phyloP scores from a whole-genome alignment of 2,888 invertebrate species.

The Acanthosoma haemorrhoidale region DNA sequence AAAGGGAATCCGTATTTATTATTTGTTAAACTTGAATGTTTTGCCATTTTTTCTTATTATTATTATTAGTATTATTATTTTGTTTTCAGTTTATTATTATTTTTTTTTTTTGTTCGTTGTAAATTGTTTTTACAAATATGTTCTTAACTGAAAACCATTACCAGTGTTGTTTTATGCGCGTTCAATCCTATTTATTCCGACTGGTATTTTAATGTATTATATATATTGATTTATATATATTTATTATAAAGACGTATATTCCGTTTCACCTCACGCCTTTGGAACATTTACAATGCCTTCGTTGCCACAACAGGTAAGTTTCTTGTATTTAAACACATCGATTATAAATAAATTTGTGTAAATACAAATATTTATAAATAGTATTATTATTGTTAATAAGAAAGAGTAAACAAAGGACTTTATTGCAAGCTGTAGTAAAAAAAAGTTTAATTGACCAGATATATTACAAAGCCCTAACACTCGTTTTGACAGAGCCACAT shows the following conservation, averaged over 20 bases:
- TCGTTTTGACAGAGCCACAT: too few relatives aligned
- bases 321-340: background rate
- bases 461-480: too few relatives aligned
- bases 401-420: too few relatives aligned
- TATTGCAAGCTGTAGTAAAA: too few relatives aligned
- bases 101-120: background rate
- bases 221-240: slow-evolving; percentile 18
- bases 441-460: too few relatives aligned
- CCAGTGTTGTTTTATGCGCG: slow-evolving; percentile 13
- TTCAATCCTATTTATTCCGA: slow-evolving; percentile 16
- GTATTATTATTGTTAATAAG: too few relatives aligned
- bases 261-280: background rate
- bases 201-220: slow-evolving; percentile 22
- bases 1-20: background rate
- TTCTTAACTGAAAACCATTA: slow-evolving; percentile 12
- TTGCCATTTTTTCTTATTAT: background rate
- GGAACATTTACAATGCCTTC: slow-evolving; percentile 15
- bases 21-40: slow-evolving; percentile 11
- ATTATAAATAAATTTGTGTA: background rate
- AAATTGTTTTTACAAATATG: slow-evolving; percentile 18
- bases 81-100: slow-evolving; percentile 16
- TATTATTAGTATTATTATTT: background rate
- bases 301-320: slow-evolving; percentile 9
- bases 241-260: slow-evolving; percentile 1
- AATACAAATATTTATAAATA: background rate